phyloP scores from a whole-genome alignment of 2,888 invertebrate species.

The Drosophila phalerata region DNA sequence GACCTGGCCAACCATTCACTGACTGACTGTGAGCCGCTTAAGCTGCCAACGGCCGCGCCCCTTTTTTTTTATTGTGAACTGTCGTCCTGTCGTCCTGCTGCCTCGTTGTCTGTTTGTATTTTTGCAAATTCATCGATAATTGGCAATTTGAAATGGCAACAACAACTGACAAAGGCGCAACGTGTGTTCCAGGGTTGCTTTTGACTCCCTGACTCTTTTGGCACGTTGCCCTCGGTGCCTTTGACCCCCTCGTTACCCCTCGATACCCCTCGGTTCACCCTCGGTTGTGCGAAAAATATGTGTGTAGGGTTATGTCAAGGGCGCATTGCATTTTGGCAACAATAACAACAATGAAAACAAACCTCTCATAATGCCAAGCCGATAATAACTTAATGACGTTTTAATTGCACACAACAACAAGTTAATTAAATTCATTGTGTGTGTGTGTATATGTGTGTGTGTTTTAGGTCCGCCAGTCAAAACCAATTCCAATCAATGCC shows the following conservation, averaged over 20 bases:
- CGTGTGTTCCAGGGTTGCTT: slow-evolving; percentile 60
- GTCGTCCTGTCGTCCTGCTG: slow-evolving; percentile 12
- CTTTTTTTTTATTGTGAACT: slow-evolving; percentile 37
- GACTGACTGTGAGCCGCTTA: slow-evolving; percentile 63
- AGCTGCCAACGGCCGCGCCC: slow-evolving; percentile 61
- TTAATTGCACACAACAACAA: slow-evolving; percentile 79
- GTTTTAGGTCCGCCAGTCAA: slow-evolving; percentile 61
- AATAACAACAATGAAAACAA: slow-evolving; percentile 33
- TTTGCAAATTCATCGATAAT: slow-evolving; percentile 82
- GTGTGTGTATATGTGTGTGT: slow-evolving; percentile 25
- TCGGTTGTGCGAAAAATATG: slow-evolving; percentile 19
- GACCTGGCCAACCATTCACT: slow-evolving; percentile 21
- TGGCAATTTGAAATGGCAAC: slow-evolving; percentile 80
- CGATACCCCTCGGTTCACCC: neutral
- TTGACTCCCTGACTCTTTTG: slow-evolving; percentile 54
- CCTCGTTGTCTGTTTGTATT: slow-evolving; percentile 67
- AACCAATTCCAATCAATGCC: slow-evolving; percentile 73
- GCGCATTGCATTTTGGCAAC: slow-evolving; percentile 64
- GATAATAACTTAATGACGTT: slow-evolving; percentile 79
- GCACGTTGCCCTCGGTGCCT: slow-evolving; percentile 44
- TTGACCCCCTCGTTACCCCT: neutral
- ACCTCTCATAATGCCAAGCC: slow-evolving; percentile 66
- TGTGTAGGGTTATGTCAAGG: slow-evolving; percentile 64
- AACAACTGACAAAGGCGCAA: slow-evolving; percentile 57
- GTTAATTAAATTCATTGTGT: slow-evolving; percentile 75